Evolutionary conservation across 2,113 vertebrate genomes (phyloP).

Genomic region (Melanerpes aurifrons): DNA sequence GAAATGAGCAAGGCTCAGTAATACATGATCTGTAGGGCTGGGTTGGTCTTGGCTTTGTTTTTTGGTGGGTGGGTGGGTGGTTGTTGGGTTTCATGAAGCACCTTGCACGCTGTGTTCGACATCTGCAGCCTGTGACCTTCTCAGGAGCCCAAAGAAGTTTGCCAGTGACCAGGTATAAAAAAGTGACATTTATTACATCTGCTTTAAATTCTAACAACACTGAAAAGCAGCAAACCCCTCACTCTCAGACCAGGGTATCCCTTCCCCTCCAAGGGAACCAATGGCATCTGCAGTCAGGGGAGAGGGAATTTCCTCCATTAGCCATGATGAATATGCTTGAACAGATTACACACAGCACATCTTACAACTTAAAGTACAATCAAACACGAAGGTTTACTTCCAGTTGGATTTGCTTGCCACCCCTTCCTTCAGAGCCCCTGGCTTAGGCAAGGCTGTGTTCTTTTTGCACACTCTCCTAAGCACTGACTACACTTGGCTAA

Average conservation of each 20-base stretch:
- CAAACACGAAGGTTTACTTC: neutral
- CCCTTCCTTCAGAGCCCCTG: neutral
- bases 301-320: neutral
- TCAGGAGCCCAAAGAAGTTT: neutral
- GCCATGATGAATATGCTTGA: neutral
- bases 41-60: neutral
- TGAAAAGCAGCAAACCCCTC: neutral
- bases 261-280: neutral
- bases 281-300: neutral
- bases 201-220: slow-evolving; percentile 11
- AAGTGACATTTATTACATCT: slow-evolving; percentile 44
- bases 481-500: neutral
- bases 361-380: neutral
- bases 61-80: neutral
- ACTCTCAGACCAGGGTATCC: neutral
- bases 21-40: accelerated
- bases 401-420: neutral
- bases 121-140: neutral
- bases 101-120: neutral
- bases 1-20: neutral
- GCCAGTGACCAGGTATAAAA: neutral
- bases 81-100: neutral
- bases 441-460: accelerated
- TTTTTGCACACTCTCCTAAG: slow-evolving; percentile 5
- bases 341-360: slow-evolving; percentile 15